Evolutionary conservation across 2,797 vertebrate species (phyloP).

Genomic region (Channa striata): DNA sequence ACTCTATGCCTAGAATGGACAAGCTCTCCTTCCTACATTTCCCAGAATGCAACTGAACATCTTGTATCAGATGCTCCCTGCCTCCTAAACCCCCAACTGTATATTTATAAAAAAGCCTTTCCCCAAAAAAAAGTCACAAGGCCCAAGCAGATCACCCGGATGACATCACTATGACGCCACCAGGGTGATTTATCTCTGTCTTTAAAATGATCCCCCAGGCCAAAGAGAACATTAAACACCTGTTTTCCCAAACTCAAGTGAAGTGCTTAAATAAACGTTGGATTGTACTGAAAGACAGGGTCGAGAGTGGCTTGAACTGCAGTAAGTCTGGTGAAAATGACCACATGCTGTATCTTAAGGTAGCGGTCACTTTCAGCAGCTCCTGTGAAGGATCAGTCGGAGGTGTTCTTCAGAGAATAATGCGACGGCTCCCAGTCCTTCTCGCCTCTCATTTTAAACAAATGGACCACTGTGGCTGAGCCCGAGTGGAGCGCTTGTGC

Average conservation of each 20-base stretch:
- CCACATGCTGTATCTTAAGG: not conserved
- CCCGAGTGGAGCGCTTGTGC: not conserved
- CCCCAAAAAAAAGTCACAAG: not conserved
- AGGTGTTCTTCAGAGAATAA: conserved; percentile 1
- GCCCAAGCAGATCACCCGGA: not conserved
- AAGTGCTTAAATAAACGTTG: not conserved
- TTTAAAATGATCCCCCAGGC: no score
- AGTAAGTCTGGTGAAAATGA: not conserved
- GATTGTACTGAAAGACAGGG: not conserved
- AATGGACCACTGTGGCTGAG: conserved; percentile 9
- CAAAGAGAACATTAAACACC: no score
- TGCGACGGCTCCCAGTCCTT: not conserved
- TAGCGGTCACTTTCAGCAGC: not conserved
- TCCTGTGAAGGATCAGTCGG: not conserved
- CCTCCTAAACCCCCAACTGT: not conserved
- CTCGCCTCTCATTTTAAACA: conserved; percentile 14
- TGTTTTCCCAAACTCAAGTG: no score
- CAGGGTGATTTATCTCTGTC: not conserved
- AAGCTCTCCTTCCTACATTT: not conserved
- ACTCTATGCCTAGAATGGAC: not conserved
- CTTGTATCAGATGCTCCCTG: not conserved
- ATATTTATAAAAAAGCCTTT: not conserved
- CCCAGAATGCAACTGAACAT: not conserved
- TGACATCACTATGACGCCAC: not conserved
- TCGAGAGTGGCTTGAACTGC: not conserved